Evolutionary conservation across 1,140 invertebrate genomes (phyloP), one percentile per base, ranked within the genome.

Genomic region (Drosophila orena): DNA sequence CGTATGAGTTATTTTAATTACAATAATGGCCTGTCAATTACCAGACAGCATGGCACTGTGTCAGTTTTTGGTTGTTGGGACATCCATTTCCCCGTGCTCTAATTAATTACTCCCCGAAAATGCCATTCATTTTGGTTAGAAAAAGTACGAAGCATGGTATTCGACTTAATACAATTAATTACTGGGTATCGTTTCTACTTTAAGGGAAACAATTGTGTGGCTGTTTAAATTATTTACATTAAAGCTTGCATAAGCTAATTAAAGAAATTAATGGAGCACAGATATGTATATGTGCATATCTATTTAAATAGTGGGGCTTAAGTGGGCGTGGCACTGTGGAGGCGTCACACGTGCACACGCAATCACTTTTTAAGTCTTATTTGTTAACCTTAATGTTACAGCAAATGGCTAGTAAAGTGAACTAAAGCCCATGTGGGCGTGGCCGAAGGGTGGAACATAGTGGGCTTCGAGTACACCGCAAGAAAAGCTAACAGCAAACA

Each of bases 1-100:
- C 75, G 84, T 84, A 84, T 89, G 72, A 89, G 84, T 80, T 89
- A 89, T 88, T 88, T 89, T 88, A 88, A 88, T 88, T 88, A 89
- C 77, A 83, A 89, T 88, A 88, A 88, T 89, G 79, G 84, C 84
- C 74, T 84, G 84, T 88, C 84, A 88, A 89, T 88, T 89, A 84
- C 68, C 75, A 55, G 55, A 52, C 64, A 17, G 50, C 3, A 62
- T 79, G 83, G 77, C 75, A 88, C 53, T 40, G 66, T 80, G 84
- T 79, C 76, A 88, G 62, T 65, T 73, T 77, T 81, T 44, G 69
- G 42, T 8, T 5, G 50, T 49, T 27, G 57, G 38, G 14, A 42
- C 47, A 75, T 77, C 22, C 73, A 49, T 77, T 60, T 76, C 49
- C 49, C 30, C 38, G 38, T 42, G 15, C 20, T 44, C 79, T 79